Conservation (phyloP, 2,113 vertebrate genomes). For the Damaliscus lunatus region DNA sequence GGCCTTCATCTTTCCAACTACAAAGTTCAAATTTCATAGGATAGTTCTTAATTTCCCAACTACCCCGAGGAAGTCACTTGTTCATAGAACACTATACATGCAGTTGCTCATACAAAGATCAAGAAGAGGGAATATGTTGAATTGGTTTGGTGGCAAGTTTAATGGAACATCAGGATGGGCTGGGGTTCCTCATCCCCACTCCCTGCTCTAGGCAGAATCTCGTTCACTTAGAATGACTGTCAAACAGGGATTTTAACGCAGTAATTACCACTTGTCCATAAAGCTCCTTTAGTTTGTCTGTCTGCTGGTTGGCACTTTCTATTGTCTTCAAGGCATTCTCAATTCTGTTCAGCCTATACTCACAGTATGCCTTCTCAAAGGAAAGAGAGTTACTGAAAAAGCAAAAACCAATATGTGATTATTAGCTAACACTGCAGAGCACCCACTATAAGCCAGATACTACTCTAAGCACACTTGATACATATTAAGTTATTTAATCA, state of each 20-base stretch:
- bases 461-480: neutral
- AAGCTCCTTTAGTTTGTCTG: slow-evolving; percentile 96
- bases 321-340: slow-evolving; percentile 97
- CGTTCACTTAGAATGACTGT: neutral
- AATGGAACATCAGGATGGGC: neutral
- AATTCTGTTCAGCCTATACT: slow-evolving; percentile 96
- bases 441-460: neutral
- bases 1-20: neutral
- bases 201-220: neutral
- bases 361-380: slow-evolving; percentile 99
- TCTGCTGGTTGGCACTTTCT: slow-evolving; percentile 89
- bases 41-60: neutral
- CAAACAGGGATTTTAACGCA: slow-evolving; percentile 41
- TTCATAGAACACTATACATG: neutral
- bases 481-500: neutral
- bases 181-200: neutral
- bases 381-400: slow-evolving; percentile 88
- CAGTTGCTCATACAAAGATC: neutral
- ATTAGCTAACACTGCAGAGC: neutral
- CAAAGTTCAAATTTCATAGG: neutral
- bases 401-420: slow-evolving; percentile 22
- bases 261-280: slow-evolving; percentile 97
- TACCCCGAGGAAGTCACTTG: neutral
- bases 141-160: neutral
- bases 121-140: neutral